A percentile compares a stretch with the other conserved stretches of the same genome.
These are phyloP conservation scores for Cheilosia vulpina DNA, from an alignment of 2,888 invertebrate genomes.

Conservation along the genomic window DNA sequence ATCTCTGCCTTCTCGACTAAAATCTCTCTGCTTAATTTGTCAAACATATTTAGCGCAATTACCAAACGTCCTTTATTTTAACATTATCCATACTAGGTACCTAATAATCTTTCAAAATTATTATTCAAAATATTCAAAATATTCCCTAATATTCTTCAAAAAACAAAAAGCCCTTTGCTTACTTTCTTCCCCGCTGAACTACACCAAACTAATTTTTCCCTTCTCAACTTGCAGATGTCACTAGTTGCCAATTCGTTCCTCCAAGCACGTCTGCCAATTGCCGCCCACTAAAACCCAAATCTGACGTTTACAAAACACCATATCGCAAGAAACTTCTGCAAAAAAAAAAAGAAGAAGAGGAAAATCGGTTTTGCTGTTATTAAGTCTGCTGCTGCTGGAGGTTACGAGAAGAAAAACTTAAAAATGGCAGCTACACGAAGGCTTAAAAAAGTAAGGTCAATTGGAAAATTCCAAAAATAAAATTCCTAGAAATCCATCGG, in stretches of 20 bases:
- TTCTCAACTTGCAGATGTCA: constrained; percentile 45
- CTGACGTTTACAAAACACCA: constrained; percentile 62
- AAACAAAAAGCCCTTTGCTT: background rate
- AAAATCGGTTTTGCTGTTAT: constrained; percentile 65
- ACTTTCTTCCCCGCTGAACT: background rate
- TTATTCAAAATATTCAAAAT: too few relatives aligned
- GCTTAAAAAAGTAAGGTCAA: constrained; percentile 69
- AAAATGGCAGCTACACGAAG: constrained; percentile 75
- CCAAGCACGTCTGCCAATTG: constrained; percentile 38
- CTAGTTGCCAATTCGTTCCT: background rate
- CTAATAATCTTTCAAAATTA: too few relatives aligned
- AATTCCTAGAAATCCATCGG: too few relatives aligned
- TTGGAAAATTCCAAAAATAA: background rate
- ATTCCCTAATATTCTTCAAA: too few relatives aligned
- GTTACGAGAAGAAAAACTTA: constrained; percentile 57
- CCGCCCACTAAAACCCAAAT: constrained; percentile 8
- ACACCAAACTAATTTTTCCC: background rate
- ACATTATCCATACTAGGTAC: too few relatives aligned
- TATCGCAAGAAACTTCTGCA: constrained; percentile 57
- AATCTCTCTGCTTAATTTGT: too few relatives aligned
- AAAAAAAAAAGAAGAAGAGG: constrained; percentile 32
- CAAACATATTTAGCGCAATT: too few relatives aligned
- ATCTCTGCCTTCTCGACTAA: too few relatives aligned
- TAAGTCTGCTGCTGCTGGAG: constrained; percentile 61
- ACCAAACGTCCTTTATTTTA: too few relatives aligned